Evolutionary conservation across 2,797 vertebrate genomes (phyloP).

Genomic region (Sparidentex hasta): DNA sequence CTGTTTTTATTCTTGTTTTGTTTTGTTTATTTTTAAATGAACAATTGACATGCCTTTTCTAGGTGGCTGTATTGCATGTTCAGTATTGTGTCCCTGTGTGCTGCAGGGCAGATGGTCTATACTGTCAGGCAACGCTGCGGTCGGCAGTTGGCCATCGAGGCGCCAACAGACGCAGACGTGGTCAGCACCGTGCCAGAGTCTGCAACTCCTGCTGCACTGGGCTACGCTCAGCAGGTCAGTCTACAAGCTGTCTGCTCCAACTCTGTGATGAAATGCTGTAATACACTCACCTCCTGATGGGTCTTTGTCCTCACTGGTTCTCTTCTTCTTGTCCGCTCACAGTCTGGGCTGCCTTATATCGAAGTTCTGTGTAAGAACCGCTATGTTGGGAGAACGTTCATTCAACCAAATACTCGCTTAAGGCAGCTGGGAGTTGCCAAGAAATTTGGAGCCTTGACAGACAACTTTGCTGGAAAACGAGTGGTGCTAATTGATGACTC

Average conservation of each 20-base stretch:
- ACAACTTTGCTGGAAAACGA: constrained; percentile 97
- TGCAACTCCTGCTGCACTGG: constrained; percentile 96
- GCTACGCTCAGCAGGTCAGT: constrained; percentile 93
- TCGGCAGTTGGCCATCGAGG: constrained; percentile 94
- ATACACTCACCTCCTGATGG: neutral
- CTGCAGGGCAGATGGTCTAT: constrained; percentile 98
- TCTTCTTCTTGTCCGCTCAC: constrained; percentile 17
- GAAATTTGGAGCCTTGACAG: constrained; percentile 96
- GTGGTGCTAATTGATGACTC: constrained; percentile 97
- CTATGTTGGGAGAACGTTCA: constrained; percentile 97
- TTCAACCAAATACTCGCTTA: constrained; percentile 96
- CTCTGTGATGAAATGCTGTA: neutral
- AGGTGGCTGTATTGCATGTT: neutral
- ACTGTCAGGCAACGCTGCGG: constrained; percentile 96
- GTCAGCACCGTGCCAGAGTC: constrained; percentile 99
- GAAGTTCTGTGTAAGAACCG: constrained; percentile 99
- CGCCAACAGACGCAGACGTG: constrained; percentile 95
- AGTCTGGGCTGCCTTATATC: constrained; percentile 94
- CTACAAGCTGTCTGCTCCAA: neutral
- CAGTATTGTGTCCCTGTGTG: neutral
- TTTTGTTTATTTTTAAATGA: neutral
- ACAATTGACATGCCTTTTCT: neutral
- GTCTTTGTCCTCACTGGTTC: neutral
- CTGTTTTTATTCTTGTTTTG: neutral
- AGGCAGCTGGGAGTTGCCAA: constrained; percentile 98